A percentile compares a stretch with the other conserved stretches of the same genome.
These are phyloP conservation scores for Ophiothrix spiculata DNA, from an alignment of 35 echinoderm and acorn worm genomes.

Conservation along the genomic window DNA sequence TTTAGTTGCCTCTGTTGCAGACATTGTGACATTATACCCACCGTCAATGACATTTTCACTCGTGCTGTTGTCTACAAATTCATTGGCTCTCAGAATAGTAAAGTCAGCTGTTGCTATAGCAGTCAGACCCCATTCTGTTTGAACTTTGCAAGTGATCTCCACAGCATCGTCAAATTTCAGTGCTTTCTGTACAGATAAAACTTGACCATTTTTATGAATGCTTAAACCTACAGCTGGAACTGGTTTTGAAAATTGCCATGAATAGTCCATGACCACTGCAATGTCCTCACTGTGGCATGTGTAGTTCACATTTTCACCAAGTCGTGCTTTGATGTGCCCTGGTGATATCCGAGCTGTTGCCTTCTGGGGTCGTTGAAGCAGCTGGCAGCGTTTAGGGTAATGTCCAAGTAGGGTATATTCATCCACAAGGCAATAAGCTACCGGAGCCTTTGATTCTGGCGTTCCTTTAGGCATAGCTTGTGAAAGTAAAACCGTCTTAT, in stretches of 20 bases:
- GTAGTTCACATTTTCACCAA: conserved; percentile 36
- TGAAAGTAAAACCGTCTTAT: conserved; percentile 44
- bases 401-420: conserved; percentile 9
- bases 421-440: conserved; percentile 45
- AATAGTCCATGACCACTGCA: conserved; percentile 38
- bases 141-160: conserved; percentile 49
- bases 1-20: not conserved
- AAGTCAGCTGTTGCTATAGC: conserved; percentile 49
- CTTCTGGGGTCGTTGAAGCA: conserved; percentile 20
- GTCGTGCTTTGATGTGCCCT: not conserved
- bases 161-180: not conserved
- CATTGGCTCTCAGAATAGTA: not conserved
- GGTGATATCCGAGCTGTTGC: conserved; percentile 35
- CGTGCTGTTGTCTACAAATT: not conserved
- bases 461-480: conserved; percentile 32
- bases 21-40: too few relatives aligned
- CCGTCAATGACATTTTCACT: too few relatives aligned
- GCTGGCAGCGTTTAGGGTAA: conserved; percentile 35
- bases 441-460: conserved; percentile 18
- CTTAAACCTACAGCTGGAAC: conserved; percentile 34
- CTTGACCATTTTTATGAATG: conserved; percentile 38
- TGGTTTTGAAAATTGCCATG: conserved; percentile 32
- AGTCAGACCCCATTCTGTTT: conserved; percentile 31
- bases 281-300: conserved; percentile 33
- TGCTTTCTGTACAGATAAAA: conserved; percentile 28